Percentiles rank a stretch among this genome's conserved stretches.
Evolutionary conservation across 2,797 vertebrate genomes (phyloP).

Genomic region (Rhinella marina): DNA sequence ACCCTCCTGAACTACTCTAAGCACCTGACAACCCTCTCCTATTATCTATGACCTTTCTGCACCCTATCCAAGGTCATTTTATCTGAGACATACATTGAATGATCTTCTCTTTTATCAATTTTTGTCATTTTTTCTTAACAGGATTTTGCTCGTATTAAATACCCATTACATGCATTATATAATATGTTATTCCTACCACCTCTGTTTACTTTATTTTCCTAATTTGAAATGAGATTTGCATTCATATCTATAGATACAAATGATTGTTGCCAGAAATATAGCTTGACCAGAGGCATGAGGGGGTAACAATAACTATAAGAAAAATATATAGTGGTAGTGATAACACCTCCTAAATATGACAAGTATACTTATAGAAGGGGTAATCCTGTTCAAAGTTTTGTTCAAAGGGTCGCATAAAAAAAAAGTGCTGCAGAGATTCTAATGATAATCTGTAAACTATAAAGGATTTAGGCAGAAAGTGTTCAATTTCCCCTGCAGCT

Average conservation of each 20-base stretch:
- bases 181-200: neutral
- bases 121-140: neutral
- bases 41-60: neutral
- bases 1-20: neutral
- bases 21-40: neutral
- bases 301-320: neutral
- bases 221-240: neutral
- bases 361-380: no score
- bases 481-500: no score
- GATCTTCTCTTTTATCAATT: neutral
- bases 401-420: no score
- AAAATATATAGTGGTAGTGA: neutral
- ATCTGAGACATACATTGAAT: neutral
- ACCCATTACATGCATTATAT: neutral
- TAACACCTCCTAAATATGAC: no score
- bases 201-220: neutral
- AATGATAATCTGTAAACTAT: no score
- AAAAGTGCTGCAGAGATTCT: no score
- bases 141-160: neutral
- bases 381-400: no score
- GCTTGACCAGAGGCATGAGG: neutral
- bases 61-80: neutral
- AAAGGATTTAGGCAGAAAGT: no score
- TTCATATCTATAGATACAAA: neutral
- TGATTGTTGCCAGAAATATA: neutral